Percentiles rank a stretch among this genome's conserved stretches.
Evolutionary conservation across 2,888 invertebrate genomes (phyloP).

Genomic region (Patella ulyssiponensis): DNA sequence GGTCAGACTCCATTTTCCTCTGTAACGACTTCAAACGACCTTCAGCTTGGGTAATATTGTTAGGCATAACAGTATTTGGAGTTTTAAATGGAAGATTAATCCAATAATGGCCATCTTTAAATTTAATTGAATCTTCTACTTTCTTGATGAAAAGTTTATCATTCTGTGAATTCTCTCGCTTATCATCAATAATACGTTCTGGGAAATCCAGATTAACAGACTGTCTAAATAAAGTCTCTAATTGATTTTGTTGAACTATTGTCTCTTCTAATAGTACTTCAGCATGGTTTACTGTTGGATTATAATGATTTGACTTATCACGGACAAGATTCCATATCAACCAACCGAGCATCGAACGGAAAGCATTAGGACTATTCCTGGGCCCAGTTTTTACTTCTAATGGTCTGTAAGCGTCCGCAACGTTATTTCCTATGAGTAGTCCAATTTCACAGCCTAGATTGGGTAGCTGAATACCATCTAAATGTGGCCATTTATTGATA

Average conservation of each 20-base stretch:
- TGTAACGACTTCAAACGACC: neutral
- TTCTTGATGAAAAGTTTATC: constrained; percentile 29
- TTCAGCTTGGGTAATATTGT: neutral
- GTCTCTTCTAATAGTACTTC: neutral
- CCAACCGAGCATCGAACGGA: neutral
- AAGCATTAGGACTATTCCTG: neutral
- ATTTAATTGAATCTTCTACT: constrained; percentile 19
- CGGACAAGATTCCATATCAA: neutral
- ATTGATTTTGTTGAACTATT: constrained; percentile 4
- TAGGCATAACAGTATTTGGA: neutral
- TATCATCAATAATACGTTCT: constrained; percentile 29
- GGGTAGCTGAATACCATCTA: neutral
- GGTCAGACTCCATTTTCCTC: too few species aligned
- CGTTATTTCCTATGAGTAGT: neutral
- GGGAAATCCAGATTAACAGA: constrained; percentile 36
- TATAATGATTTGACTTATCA: neutral
- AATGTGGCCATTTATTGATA: constrained; percentile 9
- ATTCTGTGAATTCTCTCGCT: constrained; percentile 28
- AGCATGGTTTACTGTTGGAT: too few species aligned
- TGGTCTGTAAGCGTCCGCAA: neutral
- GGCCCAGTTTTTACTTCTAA: constrained; percentile 1
- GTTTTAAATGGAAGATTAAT: constrained; percentile 27
- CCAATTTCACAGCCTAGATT: neutral
- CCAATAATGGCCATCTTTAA: constrained; percentile 27
- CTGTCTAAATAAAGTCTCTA: constrained; percentile 15